Conservation (phyloP, 2,113 vertebrate genomes). For the Gallinago media region DNA sequence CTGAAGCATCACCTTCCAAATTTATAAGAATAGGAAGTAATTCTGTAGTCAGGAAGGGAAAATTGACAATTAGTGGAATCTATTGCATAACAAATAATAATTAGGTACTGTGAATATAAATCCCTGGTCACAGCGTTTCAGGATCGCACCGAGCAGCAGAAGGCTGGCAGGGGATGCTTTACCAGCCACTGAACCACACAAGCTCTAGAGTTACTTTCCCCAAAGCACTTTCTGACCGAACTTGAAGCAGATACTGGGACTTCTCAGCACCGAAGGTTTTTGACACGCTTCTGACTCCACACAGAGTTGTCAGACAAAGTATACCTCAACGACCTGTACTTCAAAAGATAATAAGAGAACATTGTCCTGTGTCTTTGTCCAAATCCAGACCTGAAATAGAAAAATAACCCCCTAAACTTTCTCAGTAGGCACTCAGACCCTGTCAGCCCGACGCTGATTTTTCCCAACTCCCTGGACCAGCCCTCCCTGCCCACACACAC, state of each 20-base stretch:
- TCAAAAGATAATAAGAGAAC: neutral
- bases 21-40: neutral
- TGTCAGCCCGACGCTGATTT: neutral
- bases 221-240: neutral
- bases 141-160: neutral
- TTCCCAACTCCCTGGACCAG: neutral
- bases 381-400: neutral
- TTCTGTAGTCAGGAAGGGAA: neutral
- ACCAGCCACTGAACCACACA: neutral
- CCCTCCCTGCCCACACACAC: neutral
- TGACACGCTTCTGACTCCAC: neutral
- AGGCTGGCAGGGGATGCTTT: rapidly evolving
- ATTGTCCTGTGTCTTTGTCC: neutral
- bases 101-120: neutral
- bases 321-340: neutral
- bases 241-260: neutral
- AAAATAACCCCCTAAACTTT: neutral
- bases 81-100: neutral
- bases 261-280: neutral
- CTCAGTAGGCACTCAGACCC: neutral
- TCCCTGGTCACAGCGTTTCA: neutral
- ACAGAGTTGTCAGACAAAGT: neutral
- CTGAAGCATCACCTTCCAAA: neutral
- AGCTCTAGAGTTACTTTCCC: neutral
- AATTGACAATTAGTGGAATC: neutral